Base-by-base conservation (phyloP, 1,140 invertebrate species). In the Drosophila pectinifera region DNA sequence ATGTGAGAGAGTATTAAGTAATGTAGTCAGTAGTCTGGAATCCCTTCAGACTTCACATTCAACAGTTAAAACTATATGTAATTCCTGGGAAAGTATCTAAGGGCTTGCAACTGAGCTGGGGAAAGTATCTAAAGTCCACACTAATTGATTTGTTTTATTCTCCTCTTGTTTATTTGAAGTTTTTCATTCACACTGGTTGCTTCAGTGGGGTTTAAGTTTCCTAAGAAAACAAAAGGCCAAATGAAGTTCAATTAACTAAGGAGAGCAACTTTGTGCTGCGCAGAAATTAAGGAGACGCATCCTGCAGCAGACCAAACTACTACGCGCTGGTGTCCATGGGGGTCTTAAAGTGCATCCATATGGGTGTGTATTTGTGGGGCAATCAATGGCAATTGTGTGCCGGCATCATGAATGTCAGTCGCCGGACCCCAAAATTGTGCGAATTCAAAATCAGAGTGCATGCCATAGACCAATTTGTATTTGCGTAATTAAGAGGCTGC, bases 371-470 rank as follows among this genome's bases (percentile, higher is more conserved):
- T 63, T 36, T 46, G 16, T 41, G 43, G 20, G 16, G 20, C 64
- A 88, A 88, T 88, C 83, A 88, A 86, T 86, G 72, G 51, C 68
- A 59, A 74, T 85, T 85, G 81, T 80, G 70, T 64, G 75, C 53
- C 56, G 41, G 31, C 74, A 65, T 63, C 75, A 72, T 75, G 69
- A 72, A 65, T 75, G 75, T 67, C 75, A 56, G 48, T 24, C 26
- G 31, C 43, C 26, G 53, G 36, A 20, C 34, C 61, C 62, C 28
- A 74, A 78, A 69, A 31, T 62, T 61, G n/a, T 59, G 69, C 63
- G 42, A 59, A 57, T 58, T 61, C 57, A 38, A 65, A 84, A 85
- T 72, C 77, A 61, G 57, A 73, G 55, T 61, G 80, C 79, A 83
- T 83, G 79, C 79, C 43, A 73, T 72, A 57, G 46, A 73, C 54